Base-by-base conservation (phyloP, 2,797 vertebrate genomes). In the Onychomys arenicola region DNA sequence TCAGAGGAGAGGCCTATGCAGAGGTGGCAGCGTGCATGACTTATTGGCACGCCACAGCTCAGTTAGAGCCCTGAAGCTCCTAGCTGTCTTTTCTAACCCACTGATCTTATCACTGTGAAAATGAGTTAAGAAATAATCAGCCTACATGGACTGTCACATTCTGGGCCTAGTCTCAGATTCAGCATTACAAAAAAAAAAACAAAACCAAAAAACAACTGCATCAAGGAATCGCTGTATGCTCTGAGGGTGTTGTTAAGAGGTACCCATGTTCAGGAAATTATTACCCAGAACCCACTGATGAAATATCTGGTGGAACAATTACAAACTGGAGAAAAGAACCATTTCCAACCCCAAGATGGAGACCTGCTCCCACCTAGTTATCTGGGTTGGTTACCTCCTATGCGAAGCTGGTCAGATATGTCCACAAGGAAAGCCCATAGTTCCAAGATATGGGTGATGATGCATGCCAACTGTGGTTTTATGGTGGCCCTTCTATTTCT, bases 61-160 rank as follows among this genome's bases (percentile, higher is more conserved):
- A 77, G 82, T 95, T 75, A 87, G 65, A 95, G 95, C 93, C 93
- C 81, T 52, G 77, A 83, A 67, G 69, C 83, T 95, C 82, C 95
- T 78, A 49, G 78, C 95, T 90, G 80, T 89, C 71, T 97, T 92
- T 94, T 82, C 83, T 92, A 89, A 95, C 61, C 88, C 93, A 91
- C 13, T 96, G 86, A 92, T 97, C 94, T 96, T 63, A 86, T 76
- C 93, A n/a, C 2, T 82, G 92, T 92, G 94, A 89, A 92, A 97
- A 59, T 9, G 55, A 97, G 89, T 92, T 95, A 92, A 95, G 96
- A 96, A 96, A 96, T 93, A 87, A 95, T 93, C 90, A 34, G 76
- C 91, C 97, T 96, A 75, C 57, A 40, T 17, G 37, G 2, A 43
- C 89, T 77, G 92, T n/a, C 92, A 81, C 37, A 5, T 52, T 55